Base-by-base conservation (phyloP, 2,113 vertebrate species). In the Lepus europaeus region DNA sequence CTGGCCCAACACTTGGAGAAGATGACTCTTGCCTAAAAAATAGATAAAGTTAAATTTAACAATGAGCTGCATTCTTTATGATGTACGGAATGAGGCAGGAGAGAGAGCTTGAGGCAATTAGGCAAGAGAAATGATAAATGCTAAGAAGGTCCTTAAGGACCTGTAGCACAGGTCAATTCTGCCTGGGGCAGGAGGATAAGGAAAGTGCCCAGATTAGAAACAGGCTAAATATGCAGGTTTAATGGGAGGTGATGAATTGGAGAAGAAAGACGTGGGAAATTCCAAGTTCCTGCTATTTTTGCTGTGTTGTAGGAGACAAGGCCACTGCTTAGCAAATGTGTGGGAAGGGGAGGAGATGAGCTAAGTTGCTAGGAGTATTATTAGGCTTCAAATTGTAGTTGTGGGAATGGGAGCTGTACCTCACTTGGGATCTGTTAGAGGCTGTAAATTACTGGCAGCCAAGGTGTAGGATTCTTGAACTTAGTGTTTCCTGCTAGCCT, bases 211-310 rank as follows among this genome's bases (percentile, higher is more conserved):
- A 70, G 74, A 85, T 33, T 51, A 64, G 45, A 79, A 79, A 79
- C 14, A 88, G 63, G 4, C 19, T 27, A 73, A 39, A 4, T 49
- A 36, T 77, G 20, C 23, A 59, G 51, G n/a, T 59, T 95, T 95
- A 74, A 73, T 45, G 27, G 87, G 49, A 72, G 6, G 51, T 73
- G 39, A 17, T 68, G 61, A 17, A 53, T 14, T 16, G 56, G 56
- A 59, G 56, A 74, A 72, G 53, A 53, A 74, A 73, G 22, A 31
- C 11, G 7, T 6, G 22, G 3, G n/a, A 78, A 33, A 61, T 22
- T 79, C 6, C 14, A 39, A 74, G n/a, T 83, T 36, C 29, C 53
- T 77, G 59, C 22, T 77, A 68, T 82, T 89, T 95, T 94, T 51
- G 83, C 49, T 79, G 36, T 69, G 9, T 13, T 73, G 14, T 45